Evolutionary conservation across 2,113 vertebrate genomes (phyloP).

Genomic region (Colaptes auratus): DNA sequence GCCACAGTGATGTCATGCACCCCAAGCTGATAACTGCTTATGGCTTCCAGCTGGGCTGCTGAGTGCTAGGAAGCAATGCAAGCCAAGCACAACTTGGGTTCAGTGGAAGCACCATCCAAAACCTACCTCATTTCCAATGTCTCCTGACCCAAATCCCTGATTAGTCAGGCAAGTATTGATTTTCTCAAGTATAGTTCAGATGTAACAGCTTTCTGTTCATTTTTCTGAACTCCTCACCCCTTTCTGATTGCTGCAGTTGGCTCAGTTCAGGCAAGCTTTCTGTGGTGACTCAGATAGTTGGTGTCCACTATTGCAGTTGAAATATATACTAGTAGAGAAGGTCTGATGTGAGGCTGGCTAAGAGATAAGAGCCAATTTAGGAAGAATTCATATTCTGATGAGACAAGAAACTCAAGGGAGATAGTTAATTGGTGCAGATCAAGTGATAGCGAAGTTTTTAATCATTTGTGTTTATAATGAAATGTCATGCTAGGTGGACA

Average conservation of each 20-base stretch:
- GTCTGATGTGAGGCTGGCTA: not conserved
- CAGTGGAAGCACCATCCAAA: not conserved
- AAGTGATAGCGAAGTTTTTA: not conserved
- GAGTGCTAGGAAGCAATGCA: not conserved
- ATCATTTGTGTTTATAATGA: not conserved
- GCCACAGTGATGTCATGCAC: slow-evolving; percentile 56
- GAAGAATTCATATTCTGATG: not conserved
- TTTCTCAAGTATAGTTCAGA: not conserved
- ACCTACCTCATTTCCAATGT: not conserved
- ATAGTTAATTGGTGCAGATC: not conserved
- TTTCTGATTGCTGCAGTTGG: not conserved
- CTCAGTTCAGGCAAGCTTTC: not conserved
- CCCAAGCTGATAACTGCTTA: slow-evolving; percentile 1
- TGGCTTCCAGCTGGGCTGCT: slow-evolving; percentile 70
- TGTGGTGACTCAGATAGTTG: not conserved
- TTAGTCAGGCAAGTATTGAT: not conserved
- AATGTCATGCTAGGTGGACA: not conserved
- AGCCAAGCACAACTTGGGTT: not conserved
- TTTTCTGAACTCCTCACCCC: not conserved
- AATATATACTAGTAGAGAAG: not conserved
- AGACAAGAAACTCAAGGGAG: not conserved
- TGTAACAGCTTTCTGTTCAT: not conserved
- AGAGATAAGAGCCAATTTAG: not conserved
- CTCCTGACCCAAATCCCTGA: not conserved
- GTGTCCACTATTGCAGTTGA: not conserved